Evolutionary conservation across 2,113 vertebrate genomes (phyloP).

Genomic region (Gopherus flavomarginatus): DNA sequence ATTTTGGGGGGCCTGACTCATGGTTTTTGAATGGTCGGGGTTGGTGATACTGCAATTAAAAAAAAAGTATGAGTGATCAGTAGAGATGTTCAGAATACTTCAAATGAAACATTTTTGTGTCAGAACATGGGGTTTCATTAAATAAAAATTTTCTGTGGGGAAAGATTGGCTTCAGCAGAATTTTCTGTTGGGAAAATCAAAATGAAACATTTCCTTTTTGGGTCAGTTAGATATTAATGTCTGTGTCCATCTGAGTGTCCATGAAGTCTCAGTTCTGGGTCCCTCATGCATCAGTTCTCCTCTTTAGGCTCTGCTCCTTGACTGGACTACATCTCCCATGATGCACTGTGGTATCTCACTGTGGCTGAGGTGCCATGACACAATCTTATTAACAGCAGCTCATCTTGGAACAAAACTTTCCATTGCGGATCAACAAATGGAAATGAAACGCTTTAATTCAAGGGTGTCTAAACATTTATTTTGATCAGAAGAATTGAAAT

Average conservation of each 20-base stretch:
- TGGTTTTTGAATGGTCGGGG: background rate
- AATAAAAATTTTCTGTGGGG: background rate
- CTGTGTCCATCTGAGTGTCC: background rate
- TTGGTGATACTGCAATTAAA: background rate
- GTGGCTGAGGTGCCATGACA: background rate
- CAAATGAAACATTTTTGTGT: background rate
- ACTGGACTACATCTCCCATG: background rate
- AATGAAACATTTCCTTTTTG: background rate
- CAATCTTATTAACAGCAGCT: background rate
- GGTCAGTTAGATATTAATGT: background rate
- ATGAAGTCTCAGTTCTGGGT: background rate
- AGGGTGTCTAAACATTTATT: constrained; percentile 40
- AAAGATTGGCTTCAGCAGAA: background rate
- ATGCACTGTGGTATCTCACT: background rate
- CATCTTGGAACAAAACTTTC: constrained; percentile 15
- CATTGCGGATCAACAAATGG: constrained; percentile 36
- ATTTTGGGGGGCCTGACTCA: background rate
- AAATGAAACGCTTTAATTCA: constrained; percentile 34
- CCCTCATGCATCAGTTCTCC: background rate
- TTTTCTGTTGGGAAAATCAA: background rate
- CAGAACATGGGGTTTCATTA: background rate
- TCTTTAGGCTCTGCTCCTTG: background rate
- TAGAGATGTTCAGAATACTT: background rate
- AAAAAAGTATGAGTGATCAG: background rate
- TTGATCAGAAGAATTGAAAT: constrained; percentile 37